phyloP scores from a whole-genome alignment of 2,113 vertebrate species.

The Chaetura pelagica region DNA sequence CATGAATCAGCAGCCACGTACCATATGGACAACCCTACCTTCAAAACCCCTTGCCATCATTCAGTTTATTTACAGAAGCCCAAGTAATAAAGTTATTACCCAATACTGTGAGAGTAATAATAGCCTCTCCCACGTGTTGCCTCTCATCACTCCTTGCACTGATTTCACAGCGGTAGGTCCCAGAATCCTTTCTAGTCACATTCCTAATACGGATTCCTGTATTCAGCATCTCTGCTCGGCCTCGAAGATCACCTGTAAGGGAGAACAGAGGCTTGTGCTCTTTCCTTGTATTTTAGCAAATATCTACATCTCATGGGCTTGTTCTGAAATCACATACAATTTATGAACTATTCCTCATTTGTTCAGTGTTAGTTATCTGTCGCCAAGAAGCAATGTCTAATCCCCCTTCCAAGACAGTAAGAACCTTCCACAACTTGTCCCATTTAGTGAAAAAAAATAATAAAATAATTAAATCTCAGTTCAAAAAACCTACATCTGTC shows the following conservation, averaged over 20 bases:
- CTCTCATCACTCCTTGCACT: slow-evolving; percentile 82
- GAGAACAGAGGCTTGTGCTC: slow-evolving; percentile 9
- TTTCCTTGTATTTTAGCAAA: not conserved
- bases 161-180: slow-evolving; percentile 94
- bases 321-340: not conserved
- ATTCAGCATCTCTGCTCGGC: slow-evolving; percentile 85
- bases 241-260: slow-evolving; percentile 81
- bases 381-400: not conserved
- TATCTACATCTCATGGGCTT: not conserved
- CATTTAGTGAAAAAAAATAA: not conserved
- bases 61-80: not conserved
- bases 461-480: not conserved
- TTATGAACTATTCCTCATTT: not conserved
- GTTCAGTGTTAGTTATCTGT: not conserved
- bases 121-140: slow-evolving; percentile 84
- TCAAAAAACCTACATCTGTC: not conserved
- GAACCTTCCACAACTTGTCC: not conserved
- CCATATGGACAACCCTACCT: not conserved
- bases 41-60: not conserved
- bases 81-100: slow-evolving; percentile 75
- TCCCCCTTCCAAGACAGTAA: not conserved
- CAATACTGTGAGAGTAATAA: slow-evolving; percentile 86
- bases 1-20: not conserved
- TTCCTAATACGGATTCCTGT: slow-evolving; percentile 86
- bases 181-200: slow-evolving; percentile 90